Conservation (phyloP, 2,797 vertebrate genomes). For the Natrix natrix region DNA sequence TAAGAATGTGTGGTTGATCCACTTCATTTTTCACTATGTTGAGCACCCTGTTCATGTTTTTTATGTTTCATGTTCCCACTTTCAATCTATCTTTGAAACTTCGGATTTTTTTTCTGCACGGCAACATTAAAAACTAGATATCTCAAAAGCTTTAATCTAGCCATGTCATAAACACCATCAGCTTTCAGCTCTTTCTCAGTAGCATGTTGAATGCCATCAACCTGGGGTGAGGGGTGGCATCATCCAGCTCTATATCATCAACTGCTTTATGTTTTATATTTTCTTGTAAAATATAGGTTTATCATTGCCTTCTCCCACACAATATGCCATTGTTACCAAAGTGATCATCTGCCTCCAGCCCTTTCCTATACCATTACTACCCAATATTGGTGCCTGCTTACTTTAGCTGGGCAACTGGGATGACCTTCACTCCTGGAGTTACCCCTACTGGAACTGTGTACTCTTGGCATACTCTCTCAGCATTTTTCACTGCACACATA, state of each 20-base stretch:
- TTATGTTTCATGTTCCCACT: not conserved
- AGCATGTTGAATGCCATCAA: not conserved
- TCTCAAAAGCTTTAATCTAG: not conserved
- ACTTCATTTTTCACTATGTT: not conserved
- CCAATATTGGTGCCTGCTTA: not conserved
- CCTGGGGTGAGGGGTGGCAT: not conserved
- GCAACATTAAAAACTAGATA: not conserved
- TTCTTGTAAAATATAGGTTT: not conserved
- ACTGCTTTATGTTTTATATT: not conserved
- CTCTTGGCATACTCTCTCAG: not conserved
- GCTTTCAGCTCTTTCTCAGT: not conserved
- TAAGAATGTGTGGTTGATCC: not conserved
- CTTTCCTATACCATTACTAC: not conserved
- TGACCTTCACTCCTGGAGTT: not conserved
- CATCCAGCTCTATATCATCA: not conserved
- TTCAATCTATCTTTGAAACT: not conserved
- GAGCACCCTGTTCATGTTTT: not conserved
- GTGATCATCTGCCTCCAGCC: not conserved
- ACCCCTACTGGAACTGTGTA: not conserved
- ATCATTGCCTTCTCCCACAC: not conserved
- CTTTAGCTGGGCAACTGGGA: not conserved
- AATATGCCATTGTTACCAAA: not conserved
- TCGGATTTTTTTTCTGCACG: not conserved
- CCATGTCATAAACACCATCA: not conserved
- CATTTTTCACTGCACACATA: not conserved